Conservation (phyloP, 2,113 vertebrate species). For the Perca fluviatilis region DNA sequence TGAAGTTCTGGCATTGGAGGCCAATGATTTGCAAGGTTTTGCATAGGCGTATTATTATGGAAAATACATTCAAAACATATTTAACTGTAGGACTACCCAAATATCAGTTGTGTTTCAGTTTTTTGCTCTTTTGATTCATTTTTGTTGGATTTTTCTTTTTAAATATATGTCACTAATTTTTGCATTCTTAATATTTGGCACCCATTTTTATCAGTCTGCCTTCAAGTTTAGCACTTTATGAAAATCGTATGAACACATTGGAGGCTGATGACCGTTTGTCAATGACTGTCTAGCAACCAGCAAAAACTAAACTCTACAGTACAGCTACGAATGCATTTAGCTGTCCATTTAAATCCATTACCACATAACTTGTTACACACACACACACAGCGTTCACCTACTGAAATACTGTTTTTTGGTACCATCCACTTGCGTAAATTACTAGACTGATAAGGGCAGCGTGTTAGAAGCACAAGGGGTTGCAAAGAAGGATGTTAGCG, state of each 20-base stretch:
- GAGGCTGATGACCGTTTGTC: conserved; percentile 38
- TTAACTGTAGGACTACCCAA: conserved; percentile 47
- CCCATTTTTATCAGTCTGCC: conserved; percentile 68
- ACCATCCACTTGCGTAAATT: conserved; percentile 15
- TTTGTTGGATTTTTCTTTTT: conserved; percentile 30
- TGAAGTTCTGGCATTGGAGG: conserved; percentile 6
- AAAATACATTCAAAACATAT: conserved; percentile 46
- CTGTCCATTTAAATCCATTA: conserved; percentile 19
- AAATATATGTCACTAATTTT: conserved; percentile 12
- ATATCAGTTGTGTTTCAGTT: conserved; percentile 50
- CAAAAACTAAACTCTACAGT: conserved; percentile 34
- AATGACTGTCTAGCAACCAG: conserved; percentile 48
- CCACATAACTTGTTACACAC: conserved; percentile 26
- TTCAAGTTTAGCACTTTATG: conserved; percentile 74
- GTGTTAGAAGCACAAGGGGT: conserved; percentile 3
- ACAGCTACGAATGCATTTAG: conserved; percentile 28
- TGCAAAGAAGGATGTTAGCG: conserved; percentile 19
- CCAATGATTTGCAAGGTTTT: conserved; percentile 35
- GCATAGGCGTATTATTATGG: conserved; percentile 8
- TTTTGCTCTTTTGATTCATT: conserved; percentile 19
- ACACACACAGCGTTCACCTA: conserved; percentile 23
- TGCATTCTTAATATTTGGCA: conserved; percentile 38
- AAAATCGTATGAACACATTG: conserved; percentile 24
- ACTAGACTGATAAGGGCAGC: background rate
- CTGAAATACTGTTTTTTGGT: conserved; percentile 15